Conservation (phyloP, 2,888 invertebrate species). For the Sipha maydis region DNA sequence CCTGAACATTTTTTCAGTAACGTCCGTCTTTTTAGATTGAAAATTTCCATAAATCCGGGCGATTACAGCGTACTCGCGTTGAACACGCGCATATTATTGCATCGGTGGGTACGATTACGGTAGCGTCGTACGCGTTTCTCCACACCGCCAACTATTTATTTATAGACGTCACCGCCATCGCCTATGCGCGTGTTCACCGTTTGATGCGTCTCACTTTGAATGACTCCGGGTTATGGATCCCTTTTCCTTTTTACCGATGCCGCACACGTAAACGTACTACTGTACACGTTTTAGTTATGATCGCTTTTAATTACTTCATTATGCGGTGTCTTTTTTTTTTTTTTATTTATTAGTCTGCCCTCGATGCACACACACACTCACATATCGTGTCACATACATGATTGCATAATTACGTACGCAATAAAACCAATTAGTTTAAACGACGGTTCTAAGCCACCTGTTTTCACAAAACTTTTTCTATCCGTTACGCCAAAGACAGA, state of each 20-base stretch:
- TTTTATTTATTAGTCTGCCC: neutral
- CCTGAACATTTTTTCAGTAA: neutral
- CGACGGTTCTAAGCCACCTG: no score
- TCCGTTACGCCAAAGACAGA: no score
- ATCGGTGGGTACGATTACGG: neutral
- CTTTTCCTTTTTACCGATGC: neutral
- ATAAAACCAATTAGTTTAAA: no score
- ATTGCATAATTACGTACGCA: neutral
- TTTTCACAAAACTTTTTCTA: no score
- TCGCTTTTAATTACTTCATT: constrained; percentile 17
- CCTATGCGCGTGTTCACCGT: neutral
- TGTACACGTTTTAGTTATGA: neutral
- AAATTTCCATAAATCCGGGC: no score
- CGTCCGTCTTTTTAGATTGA: no score
- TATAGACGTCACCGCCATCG: constrained; percentile 17
- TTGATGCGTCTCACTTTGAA: constrained; percentile 38
- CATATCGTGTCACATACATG: neutral
- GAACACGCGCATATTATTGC: neutral
- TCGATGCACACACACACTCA: neutral
- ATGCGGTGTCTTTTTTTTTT: neutral
- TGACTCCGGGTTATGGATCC: neutral
- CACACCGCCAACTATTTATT: constrained; percentile 13
- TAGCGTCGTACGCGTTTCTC: neutral
- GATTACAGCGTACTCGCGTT: no score
- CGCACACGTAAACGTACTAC: neutral